A percentile compares a stretch with the other conserved stretches of the same genome.
Conservation (phyloP, 2,113 vertebrate genomes). For the Cygnus buccinator region DNA sequence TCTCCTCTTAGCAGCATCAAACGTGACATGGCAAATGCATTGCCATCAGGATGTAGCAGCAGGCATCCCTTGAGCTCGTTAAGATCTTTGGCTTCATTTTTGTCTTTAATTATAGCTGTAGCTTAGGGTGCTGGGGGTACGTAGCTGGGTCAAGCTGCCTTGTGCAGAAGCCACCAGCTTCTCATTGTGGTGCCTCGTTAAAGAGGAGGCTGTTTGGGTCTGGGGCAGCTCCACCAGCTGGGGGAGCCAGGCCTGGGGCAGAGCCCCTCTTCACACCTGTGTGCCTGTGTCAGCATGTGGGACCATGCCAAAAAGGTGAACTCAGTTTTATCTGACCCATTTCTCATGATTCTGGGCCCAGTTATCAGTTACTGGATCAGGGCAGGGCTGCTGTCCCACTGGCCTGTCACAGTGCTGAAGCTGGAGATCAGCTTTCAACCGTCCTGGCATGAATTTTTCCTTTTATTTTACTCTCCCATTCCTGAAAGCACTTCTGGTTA, state of each 20-base stretch:
- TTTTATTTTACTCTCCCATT: too few species aligned
- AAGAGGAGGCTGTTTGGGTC: neutral
- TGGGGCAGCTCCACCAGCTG: neutral
- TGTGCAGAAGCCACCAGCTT: neutral
- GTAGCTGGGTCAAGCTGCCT: neutral
- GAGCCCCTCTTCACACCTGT: neutral
- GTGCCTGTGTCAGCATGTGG: accelerated
- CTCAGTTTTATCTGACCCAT: neutral
- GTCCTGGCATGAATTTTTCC: too few species aligned
- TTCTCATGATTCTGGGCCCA: neutral
- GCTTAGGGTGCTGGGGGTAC: neutral
- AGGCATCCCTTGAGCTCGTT: neutral
- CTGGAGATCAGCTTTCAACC: too few species aligned
- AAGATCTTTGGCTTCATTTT: neutral
- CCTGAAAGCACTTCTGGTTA: too few species aligned
- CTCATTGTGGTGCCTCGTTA: neutral
- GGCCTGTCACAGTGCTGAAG: too few species aligned
- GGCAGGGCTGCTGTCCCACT: too few species aligned
- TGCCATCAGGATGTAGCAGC: neutral
- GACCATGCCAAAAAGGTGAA: neutral
- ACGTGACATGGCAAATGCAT: neutral
- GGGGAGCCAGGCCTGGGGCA: neutral
- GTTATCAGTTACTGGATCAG: neutral
- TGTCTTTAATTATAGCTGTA: neutral
- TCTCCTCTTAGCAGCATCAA: neutral